Evolutionary conservation across 2,888 invertebrate genomes (phyloP), one percentile per base, ranked within the genome.

Genomic region (Oasisia sp.): DNA sequence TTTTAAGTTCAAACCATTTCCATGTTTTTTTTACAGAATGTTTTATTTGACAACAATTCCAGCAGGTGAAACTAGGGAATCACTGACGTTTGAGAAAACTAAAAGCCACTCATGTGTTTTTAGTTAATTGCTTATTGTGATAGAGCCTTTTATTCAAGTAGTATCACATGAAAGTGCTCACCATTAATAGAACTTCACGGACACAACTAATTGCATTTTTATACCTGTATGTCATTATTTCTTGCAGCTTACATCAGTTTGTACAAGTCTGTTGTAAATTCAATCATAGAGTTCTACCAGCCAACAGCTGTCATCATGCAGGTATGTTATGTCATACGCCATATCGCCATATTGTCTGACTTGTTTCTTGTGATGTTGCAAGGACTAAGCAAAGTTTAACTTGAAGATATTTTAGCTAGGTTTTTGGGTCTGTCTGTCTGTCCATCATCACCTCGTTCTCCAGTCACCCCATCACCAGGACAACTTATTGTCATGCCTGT

Each of bases 231-330:
- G 0, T 90, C 38, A 7, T 44, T 5, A 90, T 90, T 38, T 90
- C 32, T 98, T 98, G 90, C 98, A 98, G 97, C 97, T 91, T 97
- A 97, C 94, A 95, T 95, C 94, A 94, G 95, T 92, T 94, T 99
- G 5, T 99, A 99, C 96, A 99, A 99, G 95, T 99, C 99, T 0
- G 98, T 99, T 0, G 98, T 99, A 94, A 96, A 96, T 93, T 95
- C 96, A 94, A 99, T 99, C 0, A 99, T 99, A 98, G 98, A 99
- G 95, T 99, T 98, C 96, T 99, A 98, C 96, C 97, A 98, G 92
- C 99, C 99, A 0, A 98, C 99, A 0, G 99, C 98, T 0, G 99
- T 99, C 94, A 99, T 99, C 0, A 96, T 99, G 27, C 97, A 97
- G 95, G 96, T 96, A 94, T 74, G 74, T 74, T 74, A 74, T 27